A percentile compares a stretch with the other conserved stretches of the same genome.
Evolutionary conservation across 2,113 vertebrate genomes (phyloP).

Genomic region (Empidonax traillii): DNA sequence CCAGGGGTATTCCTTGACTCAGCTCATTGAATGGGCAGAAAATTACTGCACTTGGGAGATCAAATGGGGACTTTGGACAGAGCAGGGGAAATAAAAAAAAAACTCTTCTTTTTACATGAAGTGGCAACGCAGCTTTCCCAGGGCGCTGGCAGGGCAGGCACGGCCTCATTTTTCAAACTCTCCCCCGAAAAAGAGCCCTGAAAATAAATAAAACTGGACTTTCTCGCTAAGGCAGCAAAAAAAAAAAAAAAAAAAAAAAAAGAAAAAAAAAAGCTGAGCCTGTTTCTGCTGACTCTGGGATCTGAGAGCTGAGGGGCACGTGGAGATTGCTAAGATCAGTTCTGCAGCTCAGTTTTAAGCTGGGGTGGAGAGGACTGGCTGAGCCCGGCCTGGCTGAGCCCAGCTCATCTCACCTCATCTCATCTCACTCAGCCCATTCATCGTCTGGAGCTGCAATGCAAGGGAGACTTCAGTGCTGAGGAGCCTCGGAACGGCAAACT

Average conservation of each 20-base stretch:
- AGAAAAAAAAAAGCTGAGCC: background rate
- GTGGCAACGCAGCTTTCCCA: background rate
- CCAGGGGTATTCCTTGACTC: background rate
- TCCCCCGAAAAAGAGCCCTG: background rate
- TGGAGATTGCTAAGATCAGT: background rate
- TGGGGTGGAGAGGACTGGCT: background rate
- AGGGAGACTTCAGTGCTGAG: background rate
- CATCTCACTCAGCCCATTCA: background rate
- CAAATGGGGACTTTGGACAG: background rate
- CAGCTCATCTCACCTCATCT: background rate
- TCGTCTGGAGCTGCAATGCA: background rate
- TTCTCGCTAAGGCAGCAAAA: background rate
- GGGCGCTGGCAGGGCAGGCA: background rate
- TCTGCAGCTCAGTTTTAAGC: background rate
- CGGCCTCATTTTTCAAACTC: background rate
- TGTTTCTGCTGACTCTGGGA: background rate
- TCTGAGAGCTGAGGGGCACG: accelerated
- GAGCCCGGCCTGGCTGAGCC: background rate
- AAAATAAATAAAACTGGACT: background rate
- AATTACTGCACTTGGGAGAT: background rate
- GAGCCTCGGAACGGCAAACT: background rate
- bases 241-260: background rate
- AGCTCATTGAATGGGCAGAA: background rate
- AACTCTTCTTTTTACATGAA: background rate
- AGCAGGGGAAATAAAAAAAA: background rate